Evolutionary conservation across 2,888 invertebrate species (phyloP).

Genomic region (Xestia xanthographa): DNA sequence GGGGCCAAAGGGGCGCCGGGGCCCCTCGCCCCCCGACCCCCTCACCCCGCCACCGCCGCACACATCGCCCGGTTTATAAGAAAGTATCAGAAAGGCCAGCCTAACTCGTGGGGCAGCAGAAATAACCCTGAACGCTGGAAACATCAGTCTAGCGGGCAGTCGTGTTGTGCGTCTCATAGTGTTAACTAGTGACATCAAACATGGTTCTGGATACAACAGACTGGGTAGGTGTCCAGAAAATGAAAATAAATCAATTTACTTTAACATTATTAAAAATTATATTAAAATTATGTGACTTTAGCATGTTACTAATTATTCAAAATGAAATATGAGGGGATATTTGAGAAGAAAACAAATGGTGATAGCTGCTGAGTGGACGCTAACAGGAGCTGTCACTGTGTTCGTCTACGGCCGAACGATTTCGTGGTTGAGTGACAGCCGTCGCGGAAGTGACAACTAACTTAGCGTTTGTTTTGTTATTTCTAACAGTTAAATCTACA

Average conservation of each 20-base stretch:
- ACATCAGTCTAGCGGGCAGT: slow-evolving; percentile 84
- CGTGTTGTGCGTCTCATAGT: slow-evolving; percentile 91
- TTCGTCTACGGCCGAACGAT: slow-evolving; percentile 69
- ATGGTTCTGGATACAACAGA: slow-evolving; percentile 90
- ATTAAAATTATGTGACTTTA: slow-evolving; percentile 51
- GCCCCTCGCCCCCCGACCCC: slow-evolving; percentile 71
- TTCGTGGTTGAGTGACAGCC: slow-evolving; percentile 69
- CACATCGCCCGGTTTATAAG: slow-evolving; percentile 79
- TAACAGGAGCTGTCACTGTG: slow-evolving; percentile 77
- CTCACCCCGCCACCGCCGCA: slow-evolving; percentile 68
- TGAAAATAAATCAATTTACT: slow-evolving; percentile 46
- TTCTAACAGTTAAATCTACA: slow-evolving; percentile 52
- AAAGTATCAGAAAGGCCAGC: slow-evolving; percentile 85
- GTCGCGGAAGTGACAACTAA: slow-evolving; percentile 66
- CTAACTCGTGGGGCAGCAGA: slow-evolving; percentile 85
- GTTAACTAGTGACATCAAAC: slow-evolving; percentile 89
- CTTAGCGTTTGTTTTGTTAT: slow-evolving; percentile 55
- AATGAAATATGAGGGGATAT: slow-evolving; percentile 53
- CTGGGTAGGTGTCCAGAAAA: slow-evolving; percentile 84
- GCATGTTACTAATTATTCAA: slow-evolving; percentile 61
- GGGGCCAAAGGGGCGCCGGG: slow-evolving; percentile 73
- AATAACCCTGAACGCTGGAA: slow-evolving; percentile 90
- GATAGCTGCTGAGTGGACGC: slow-evolving; percentile 72
- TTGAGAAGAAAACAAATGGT: slow-evolving; percentile 65
- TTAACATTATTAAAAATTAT: slow-evolving; percentile 45